Percentiles rank a stretch among this genome's conserved stretches.
Evolutionary conservation across 2,113 vertebrate species (phyloP).

Genomic region (Eclectus roratus): DNA sequence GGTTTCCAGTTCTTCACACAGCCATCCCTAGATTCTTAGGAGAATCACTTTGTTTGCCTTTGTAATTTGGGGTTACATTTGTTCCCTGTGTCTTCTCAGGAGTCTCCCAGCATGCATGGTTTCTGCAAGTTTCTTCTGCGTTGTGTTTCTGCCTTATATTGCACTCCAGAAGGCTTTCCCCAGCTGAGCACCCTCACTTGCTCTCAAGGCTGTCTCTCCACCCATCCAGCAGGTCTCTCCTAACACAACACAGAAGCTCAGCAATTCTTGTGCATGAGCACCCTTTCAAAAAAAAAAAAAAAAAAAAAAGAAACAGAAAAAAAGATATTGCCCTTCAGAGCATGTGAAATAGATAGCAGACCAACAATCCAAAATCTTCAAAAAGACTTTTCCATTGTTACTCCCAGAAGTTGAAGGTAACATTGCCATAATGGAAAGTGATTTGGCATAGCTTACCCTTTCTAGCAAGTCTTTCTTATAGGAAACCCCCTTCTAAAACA

Average conservation of each 20-base stretch:
- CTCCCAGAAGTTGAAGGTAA: background rate
- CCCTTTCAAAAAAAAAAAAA: background rate
- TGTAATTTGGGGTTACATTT: background rate
- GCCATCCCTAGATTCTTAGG: background rate
- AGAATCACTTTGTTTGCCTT: background rate
- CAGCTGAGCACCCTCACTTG: background rate
- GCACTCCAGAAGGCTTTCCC: background rate
- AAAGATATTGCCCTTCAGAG: background rate
- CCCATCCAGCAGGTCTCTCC: background rate
- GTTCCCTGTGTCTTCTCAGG: background rate
- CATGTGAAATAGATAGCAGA: background rate
- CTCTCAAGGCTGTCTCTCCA: background rate
- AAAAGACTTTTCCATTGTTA: background rate
- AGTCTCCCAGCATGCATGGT: background rate
- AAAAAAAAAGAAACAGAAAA: background rate
- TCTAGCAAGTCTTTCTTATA: background rate
- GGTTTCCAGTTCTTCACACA: background rate
- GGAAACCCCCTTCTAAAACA: background rate
- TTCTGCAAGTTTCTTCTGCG: background rate
- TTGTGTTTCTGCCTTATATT: background rate
- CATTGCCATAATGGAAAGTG: background rate
- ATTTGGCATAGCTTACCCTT: background rate
- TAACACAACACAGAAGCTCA: background rate
- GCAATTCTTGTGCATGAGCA: fast-evolving
- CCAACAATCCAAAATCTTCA: background rate